Conservation (phyloP, 2,888 invertebrate species). For the Oithona nana region DNA sequence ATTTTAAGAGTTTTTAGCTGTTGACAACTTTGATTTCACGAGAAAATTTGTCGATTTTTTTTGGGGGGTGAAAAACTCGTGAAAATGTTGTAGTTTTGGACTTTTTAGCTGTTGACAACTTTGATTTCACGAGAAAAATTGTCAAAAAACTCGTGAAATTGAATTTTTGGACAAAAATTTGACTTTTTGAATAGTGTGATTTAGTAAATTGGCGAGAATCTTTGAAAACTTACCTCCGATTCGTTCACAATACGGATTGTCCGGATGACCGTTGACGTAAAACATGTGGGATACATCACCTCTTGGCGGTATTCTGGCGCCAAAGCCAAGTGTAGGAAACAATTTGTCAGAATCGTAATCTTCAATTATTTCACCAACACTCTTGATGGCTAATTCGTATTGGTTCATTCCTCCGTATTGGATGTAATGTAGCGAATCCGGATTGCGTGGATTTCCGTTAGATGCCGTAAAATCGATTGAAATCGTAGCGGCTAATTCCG, state of each 20-base stretch:
- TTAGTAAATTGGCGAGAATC: no score
- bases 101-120: no score
- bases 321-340: constrained; percentile 32
- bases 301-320: constrained; percentile 31
- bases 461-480: constrained; percentile 34
- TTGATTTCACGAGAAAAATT: no score
- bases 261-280: constrained; percentile 33
- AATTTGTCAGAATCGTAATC: constrained; percentile 34
- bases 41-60: no score
- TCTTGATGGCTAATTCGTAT: constrained; percentile 26
- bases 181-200: no score
- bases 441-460: constrained; percentile 25
- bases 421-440: background rate
- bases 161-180: no score
- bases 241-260: constrained; percentile 34
- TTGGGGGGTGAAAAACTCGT: no score
- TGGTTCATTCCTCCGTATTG: constrained; percentile 20
- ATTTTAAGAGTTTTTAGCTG: no score
- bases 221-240: constrained; percentile 26
- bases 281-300: constrained; percentile 30
- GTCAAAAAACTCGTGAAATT: no score
- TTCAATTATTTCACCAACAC: constrained; percentile 31
- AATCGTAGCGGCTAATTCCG: constrained; percentile 27
- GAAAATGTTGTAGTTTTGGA: no score
- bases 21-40: no score